Conservation (phyloP, 1,140 invertebrate genomes). For the Bradysia coprophila region DNA sequence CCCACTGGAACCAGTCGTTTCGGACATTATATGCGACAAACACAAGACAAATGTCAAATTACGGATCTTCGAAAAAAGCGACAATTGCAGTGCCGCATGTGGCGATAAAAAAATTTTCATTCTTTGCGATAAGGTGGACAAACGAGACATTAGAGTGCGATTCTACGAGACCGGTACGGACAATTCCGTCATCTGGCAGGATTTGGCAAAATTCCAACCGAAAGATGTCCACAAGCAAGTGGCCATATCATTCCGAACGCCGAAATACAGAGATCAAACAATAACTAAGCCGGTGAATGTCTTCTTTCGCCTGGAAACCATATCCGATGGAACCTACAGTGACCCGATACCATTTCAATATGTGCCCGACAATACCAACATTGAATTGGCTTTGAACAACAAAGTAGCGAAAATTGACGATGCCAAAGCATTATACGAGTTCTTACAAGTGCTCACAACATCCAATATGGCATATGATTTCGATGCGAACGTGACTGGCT, state of each 20-base stretch:
- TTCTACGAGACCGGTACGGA: slow-evolving; percentile 67
- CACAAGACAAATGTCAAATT: slow-evolving; percentile 90
- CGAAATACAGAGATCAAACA: slow-evolving; percentile 37
- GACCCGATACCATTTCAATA: slow-evolving; percentile 68
- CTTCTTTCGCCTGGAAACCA: slow-evolving; percentile 62
- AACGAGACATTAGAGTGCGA: slow-evolving; percentile 79
- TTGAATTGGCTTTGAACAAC: too few species aligned
- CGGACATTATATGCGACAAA: slow-evolving; percentile 88
- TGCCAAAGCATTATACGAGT: too few species aligned
- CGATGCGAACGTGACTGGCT: too few species aligned
- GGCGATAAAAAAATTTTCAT: slow-evolving; percentile 82
- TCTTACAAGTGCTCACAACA: too few species aligned
- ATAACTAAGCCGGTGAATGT: slow-evolving; percentile 54
- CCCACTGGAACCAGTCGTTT: slow-evolving; percentile 17
- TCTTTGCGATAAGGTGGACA: slow-evolving; percentile 78
- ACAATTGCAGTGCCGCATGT: slow-evolving; percentile 49
- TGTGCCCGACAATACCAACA: slow-evolving; percentile 64
- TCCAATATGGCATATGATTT: too few species aligned
- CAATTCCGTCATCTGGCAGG: slow-evolving; percentile 65
- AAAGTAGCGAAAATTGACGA: too few species aligned
- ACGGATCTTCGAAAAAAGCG: slow-evolving; percentile 59
- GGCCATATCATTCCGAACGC: slow-evolving; percentile 70
- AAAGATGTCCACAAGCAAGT: slow-evolving; percentile 87
- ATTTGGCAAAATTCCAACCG: slow-evolving; percentile 65
- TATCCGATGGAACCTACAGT: slow-evolving; percentile 67